Conservation (phyloP, 2,797 vertebrate species). For the Masticophis lateralis region DNA sequence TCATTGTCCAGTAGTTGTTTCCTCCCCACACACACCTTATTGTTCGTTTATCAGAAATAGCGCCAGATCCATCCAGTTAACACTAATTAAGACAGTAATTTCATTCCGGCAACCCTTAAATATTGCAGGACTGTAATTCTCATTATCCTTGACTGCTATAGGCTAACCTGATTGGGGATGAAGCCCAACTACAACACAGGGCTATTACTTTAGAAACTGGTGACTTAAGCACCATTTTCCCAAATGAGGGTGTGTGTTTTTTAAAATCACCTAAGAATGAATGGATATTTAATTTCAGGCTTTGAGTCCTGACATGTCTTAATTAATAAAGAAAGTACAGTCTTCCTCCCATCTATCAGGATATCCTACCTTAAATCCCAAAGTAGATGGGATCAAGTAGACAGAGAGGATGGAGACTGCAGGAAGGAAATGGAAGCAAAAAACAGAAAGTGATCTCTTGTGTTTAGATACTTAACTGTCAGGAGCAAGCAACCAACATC, state of each 20-base stretch:
- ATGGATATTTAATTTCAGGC: neutral
- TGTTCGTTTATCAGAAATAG: neutral
- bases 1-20: neutral
- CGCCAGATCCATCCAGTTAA: neutral
- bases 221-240: neutral
- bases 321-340: neutral
- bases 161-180: neutral
- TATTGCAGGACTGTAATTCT: neutral
- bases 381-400: neutral
- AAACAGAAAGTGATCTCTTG: constrained; percentile 8
- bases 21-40: fast-evolving
- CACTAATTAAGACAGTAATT: neutral
- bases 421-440: constrained; percentile 29
- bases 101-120: neutral
- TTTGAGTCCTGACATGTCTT: fast-evolving
- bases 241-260: neutral
- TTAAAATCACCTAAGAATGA: neutral
- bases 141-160: neutral
- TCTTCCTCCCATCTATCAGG: neutral
- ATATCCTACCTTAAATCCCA: neutral
- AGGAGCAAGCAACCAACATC: neutral
- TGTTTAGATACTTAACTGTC: neutral
- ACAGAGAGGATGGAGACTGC: constrained; percentile 26
- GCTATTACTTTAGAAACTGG: too few species aligned
- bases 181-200: neutral